Conservation (phyloP, 2,888 invertebrate genomes). For the Scaptomyza cyrtandrae region DNA sequence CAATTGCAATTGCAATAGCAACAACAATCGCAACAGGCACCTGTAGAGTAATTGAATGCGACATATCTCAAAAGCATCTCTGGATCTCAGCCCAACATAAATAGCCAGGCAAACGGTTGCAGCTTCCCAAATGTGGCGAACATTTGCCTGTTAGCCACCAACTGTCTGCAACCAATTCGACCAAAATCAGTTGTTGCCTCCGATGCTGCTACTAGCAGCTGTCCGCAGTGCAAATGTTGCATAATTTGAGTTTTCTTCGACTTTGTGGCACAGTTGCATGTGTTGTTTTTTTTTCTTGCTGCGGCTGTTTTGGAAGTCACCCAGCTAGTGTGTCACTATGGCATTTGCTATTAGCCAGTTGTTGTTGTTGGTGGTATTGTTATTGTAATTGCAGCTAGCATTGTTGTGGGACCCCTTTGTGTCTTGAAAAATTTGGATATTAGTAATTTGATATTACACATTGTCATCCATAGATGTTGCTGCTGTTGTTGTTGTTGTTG, state of each 20-base stretch:
- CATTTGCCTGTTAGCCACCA: conserved; percentile 45
- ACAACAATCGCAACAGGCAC: conserved; percentile 5
- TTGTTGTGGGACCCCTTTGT: conserved; percentile 23
- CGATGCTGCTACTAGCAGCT: conserved; percentile 55
- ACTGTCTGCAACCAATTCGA: conserved; percentile 29
- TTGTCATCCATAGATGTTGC: conserved; percentile 40
- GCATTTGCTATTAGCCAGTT: conserved; percentile 65
- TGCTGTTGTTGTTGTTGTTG: conserved; percentile 24
- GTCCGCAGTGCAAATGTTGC: conserved; percentile 59
- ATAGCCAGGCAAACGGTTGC: conserved; percentile 53
- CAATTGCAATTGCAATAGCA: conserved; percentile 13
- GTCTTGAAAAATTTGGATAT: conserved; percentile 47
- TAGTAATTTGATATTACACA: conserved; percentile 66
- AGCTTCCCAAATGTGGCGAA: conserved; percentile 74
- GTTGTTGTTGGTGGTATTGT: conserved; percentile 17
- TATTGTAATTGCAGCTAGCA: conserved; percentile 34
- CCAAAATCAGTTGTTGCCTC: conserved; percentile 8
- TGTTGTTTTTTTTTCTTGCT: conserved; percentile 33
- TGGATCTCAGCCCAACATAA: conserved; percentile 34
- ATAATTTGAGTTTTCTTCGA: conserved; percentile 67
- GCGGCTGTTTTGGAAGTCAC: conserved; percentile 68
- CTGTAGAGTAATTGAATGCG: conserved; percentile 64
- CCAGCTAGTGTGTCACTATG: conserved; percentile 80
- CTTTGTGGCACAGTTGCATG: conserved; percentile 45
- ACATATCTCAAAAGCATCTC: conserved; percentile 63